Evolutionary conservation across 2,797 vertebrate genomes (phyloP), one percentile per base, ranked within the genome.

Genomic region (Mus spretus): DNA sequence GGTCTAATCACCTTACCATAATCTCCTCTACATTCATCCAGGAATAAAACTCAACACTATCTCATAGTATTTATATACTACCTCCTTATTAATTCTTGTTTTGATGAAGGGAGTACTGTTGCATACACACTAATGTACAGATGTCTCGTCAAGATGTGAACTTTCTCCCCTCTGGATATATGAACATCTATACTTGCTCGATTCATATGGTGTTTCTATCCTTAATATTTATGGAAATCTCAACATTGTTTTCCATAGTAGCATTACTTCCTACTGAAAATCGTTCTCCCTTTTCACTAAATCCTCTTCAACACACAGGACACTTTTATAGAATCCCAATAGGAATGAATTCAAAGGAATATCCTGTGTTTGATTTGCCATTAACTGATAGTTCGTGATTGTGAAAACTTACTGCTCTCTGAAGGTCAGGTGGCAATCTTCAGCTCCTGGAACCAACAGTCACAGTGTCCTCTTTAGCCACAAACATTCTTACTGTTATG

Each of bases 171-270:
- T 61, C 47, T 47, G 53, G 12, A 59, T 55, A 77, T 22, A 9
- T 15, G 75, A 17, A 57, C 26, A 57, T 0, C 3, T 13, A 9
- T 0, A 20, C 6, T 24, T 67, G 10, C 9, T 44, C 1, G 15
- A 9, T 44, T 59, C 47, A 53, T 53, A 1, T 47, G 37, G 37
- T 77, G 20, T 14, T 47, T 77, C 55, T 57, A 77, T 75, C 10
- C 17, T 75, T 57, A 75, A 59, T 59, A 34, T 13, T 89, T 89
- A 75, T 7, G 3, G 17, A 89, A 75, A 22, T 31, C 3, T 55
- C 65, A n/a, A 53, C 1, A 84, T 4, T 84, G 28, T 22, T 84
- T 87, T 75, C 14, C 86, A 75, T 61, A 19, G 8, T 55, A n/a
- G 4, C 17, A 57, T 57, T 74, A 28, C 3, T 55, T 74, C 13